phyloP scores from a whole-genome alignment of 2,888 invertebrate species.

The Eucriotettix oculatus region DNA sequence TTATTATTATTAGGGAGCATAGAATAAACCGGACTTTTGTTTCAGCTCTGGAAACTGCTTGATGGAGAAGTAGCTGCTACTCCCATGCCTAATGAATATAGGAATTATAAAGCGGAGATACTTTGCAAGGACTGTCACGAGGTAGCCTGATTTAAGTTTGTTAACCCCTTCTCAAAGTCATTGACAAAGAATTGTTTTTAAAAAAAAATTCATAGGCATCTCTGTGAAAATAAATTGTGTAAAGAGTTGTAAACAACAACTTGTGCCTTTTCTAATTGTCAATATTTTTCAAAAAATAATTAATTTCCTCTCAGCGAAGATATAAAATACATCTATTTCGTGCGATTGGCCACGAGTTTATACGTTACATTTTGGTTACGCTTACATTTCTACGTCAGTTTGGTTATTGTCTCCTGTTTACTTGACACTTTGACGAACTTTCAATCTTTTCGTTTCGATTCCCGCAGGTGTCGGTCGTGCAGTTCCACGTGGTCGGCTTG shows the following conservation, averaged over 20 bases:
- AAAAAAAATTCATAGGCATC: too few relatives aligned
- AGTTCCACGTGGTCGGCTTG: slow-evolving; percentile 74
- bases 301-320: too few relatives aligned
- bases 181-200: not conserved
- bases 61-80: slow-evolving; percentile 68
- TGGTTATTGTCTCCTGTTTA: too few relatives aligned
- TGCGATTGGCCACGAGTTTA: too few relatives aligned
- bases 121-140: slow-evolving; percentile 86
- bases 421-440: too few relatives aligned
- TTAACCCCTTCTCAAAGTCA: not conserved
- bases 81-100: slow-evolving; percentile 72
- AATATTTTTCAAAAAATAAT: too few relatives aligned
- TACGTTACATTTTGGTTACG: too few relatives aligned
- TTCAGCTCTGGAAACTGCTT: slow-evolving; percentile 59
- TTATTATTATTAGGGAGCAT: too few relatives aligned
- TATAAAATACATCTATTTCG: too few relatives aligned
- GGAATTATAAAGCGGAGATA: slow-evolving; percentile 61
- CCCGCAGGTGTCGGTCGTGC: slow-evolving; percentile 53
- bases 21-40: slow-evolving; percentile 1
- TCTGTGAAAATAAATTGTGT: too few relatives aligned
- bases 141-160: slow-evolving; percentile 33
- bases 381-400: too few relatives aligned
- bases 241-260: not conserved
- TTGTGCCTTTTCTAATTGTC: not conserved
- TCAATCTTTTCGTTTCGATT: too few relatives aligned